Evolutionary conservation across 2,888 invertebrate genomes (phyloP), one percentile per base, ranked within the genome.

Genomic region (Lydus trimaculatus): DNA sequence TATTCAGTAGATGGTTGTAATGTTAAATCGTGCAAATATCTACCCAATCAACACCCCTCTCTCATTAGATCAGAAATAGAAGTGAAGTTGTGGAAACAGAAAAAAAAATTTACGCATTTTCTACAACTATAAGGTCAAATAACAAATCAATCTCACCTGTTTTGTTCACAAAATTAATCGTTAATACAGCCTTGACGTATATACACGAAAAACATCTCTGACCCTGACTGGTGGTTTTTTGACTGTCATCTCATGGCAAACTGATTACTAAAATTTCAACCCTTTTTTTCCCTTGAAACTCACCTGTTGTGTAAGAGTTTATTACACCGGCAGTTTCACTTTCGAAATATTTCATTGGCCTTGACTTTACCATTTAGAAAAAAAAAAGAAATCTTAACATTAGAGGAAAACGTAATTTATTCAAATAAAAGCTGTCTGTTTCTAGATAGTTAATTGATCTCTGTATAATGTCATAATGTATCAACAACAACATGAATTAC

Each of bases 191-290:
- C 79, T 80, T 80, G 80, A 72, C 73, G 74, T n/a, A n/a, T n/a
- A 74, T 75, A n/a, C 67, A 73, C 70, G 74, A 67, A 76, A n/a
- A 80, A 77, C 70, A 67, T 72, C 66, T 76, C 81, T 83, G 82
- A 79, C 84, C 84, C 81, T 84, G 84, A 78, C 65, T 75, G 78
- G 84, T 77, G 84, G 84, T 84, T 84, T 84, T 70, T 81, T 75
- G 76, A 77, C 77, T 75, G 74, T 75, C 72, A 70, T 70, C 73
- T 72, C 33, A 33, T 33, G 72, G 69, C 69, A 66, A 70, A 68
- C 56, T 39, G 61, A 58, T 61, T 64, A 48, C 28, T n/a, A n/a
- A n/a, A 67, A 71, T 68, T 70, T 71, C 72, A 80, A 78, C 80
- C 79, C 79, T 78, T 78, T 78, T 78, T 78, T 39, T 1, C 0